Percentiles rank a stretch among this genome's conserved stretches.
Conservation (phyloP, 2,113 vertebrate species). For the Aldabrachelys gigantea region DNA sequence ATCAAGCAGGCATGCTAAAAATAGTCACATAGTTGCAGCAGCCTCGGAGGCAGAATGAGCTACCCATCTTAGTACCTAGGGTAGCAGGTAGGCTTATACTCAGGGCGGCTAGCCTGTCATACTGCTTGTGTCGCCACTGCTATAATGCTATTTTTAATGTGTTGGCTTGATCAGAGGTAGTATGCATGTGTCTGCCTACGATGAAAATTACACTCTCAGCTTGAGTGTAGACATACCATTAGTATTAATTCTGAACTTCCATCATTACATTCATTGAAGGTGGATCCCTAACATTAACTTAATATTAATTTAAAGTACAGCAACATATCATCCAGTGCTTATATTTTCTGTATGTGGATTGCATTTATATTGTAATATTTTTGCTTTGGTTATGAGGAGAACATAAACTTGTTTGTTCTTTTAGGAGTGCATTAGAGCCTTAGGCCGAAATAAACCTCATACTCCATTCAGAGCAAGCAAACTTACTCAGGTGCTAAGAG, state of each 20-base stretch:
- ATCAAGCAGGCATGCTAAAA: neutral
- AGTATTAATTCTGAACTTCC: neutral
- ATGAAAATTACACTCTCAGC: neutral
- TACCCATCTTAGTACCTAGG: neutral
- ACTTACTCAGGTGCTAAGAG: constrained; percentile 96
- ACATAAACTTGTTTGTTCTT: constrained; percentile 46
- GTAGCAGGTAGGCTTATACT: neutral
- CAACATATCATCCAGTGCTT: neutral
- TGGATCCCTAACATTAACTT: neutral
- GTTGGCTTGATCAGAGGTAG: neutral
- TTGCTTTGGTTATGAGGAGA: neutral
- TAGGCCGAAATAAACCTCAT: constrained; percentile 96
- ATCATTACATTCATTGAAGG: neutral
- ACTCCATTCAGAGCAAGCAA: constrained; percentile 98
- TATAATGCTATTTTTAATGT: neutral
- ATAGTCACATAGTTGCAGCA: neutral
- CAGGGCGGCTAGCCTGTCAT: neutral
- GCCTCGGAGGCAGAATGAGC: neutral
- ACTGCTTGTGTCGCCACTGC: neutral
- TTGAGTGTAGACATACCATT: neutral
- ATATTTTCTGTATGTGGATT: neutral
- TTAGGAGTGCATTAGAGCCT: constrained; percentile 96
- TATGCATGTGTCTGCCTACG: neutral
- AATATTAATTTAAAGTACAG: neutral
- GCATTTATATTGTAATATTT: neutral